Conservation (phyloP, 1,140 invertebrate species). For the Carcinoscorpius rotundicauda region DNA sequence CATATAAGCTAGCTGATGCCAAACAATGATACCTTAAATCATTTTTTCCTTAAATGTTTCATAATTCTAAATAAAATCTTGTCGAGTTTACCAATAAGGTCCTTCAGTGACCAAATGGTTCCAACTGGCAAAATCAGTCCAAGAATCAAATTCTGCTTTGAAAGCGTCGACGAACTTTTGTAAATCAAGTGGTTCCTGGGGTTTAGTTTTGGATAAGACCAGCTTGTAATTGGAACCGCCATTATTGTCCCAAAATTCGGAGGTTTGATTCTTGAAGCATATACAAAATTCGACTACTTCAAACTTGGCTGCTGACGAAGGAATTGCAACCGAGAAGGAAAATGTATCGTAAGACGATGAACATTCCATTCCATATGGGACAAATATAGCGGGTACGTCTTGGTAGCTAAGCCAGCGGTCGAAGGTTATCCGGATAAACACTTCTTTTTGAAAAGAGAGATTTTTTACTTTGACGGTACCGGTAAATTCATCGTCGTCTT, state of each 20-base stretch:
- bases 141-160: constrained; percentile 42
- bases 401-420: constrained; percentile 66
- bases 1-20: no score
- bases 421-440: constrained; percentile 60
- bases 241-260: constrained; percentile 87
- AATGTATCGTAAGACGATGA: constrained; percentile 71
- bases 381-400: constrained; percentile 61
- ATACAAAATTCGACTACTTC: constrained; percentile 74
- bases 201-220: constrained; percentile 2
- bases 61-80: no score
- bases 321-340: constrained; percentile 70
- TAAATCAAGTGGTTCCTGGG: constrained; percentile 29
- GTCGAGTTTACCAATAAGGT: constrained; percentile 51
- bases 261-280: constrained; percentile 53
- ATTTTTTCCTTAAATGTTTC: no score
- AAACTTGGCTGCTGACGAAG: constrained; percentile 43
- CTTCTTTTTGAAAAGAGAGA: constrained; percentile 71
- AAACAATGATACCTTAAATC: no score
- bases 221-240: constrained; percentile 53
- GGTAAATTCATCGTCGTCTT: constrained; percentile 56
- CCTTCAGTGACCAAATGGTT: constrained; percentile 49
- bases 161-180: constrained; percentile 34
- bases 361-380: constrained; percentile 32
- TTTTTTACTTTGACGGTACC: constrained; percentile 93
- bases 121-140: constrained; percentile 62